A percentile compares a stretch with the other conserved stretches of the same genome.
These are phyloP conservation scores for Cavia porcellus DNA, from an alignment of 2,113 vertebrate genomes.

Conservation along the genomic window DNA sequence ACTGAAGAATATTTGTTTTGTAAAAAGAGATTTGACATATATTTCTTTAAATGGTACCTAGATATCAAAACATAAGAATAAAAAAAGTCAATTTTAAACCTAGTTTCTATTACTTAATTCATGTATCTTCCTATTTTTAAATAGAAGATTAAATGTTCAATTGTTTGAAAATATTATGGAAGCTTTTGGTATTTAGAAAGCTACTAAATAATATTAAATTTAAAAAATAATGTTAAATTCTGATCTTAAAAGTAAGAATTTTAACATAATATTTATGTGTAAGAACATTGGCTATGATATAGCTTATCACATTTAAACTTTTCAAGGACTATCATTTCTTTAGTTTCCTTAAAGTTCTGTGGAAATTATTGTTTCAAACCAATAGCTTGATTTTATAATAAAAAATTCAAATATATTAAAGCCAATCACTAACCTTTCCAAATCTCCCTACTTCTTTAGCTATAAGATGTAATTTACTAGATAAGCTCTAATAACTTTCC, in stretches of 20 bases:
- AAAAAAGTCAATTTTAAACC: background rate
- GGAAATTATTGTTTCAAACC: background rate
- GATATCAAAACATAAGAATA: background rate
- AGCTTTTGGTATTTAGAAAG: background rate
- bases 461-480: background rate
- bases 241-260: background rate
- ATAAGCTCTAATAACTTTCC: no score
- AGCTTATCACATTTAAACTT: slow-evolving; percentile 43
- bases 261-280: slow-evolving; percentile 8
- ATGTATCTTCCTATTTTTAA: background rate
- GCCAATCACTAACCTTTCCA: background rate
- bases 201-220: background rate
- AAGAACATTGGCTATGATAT: background rate
- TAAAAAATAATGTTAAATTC: no score
- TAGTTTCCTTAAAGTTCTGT: background rate
- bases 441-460: slow-evolving; percentile 3
- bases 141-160: slow-evolving; percentile 23
- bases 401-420: background rate
- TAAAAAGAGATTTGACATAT: background rate
- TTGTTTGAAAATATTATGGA: background rate
- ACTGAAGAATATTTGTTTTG: background rate
- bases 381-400: background rate
- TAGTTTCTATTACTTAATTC: slow-evolving; percentile 1
- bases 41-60: background rate
- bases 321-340: slow-evolving; percentile 25